Evolutionary conservation across 2,888 invertebrate species (phyloP), one percentile per base, ranked within the genome.

Genomic region (Drosophila meridionalis): DNA sequence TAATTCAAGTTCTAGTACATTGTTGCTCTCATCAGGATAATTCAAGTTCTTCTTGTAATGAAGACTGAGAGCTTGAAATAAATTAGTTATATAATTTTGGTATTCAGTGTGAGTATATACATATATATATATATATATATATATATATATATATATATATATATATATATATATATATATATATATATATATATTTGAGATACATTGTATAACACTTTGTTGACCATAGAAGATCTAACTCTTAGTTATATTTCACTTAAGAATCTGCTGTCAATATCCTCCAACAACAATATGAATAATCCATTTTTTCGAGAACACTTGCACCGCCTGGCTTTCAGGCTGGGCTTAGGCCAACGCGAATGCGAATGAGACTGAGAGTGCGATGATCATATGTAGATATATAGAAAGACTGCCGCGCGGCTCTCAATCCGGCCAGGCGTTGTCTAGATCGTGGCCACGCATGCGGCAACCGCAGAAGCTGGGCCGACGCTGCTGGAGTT

Each of bases 371-470:
- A 42, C 20, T 20, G 20, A n/a, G 7, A 20, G 20, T 20, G 64
- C 52, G 47, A 60, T 61, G 83, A 86, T 85, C 83, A 78, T 72
- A 52, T 52, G 50, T 52, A 86, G 79, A 80, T 78, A 85, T 50
- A 85, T 50, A 70, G 50, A 34, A 55, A 59, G 64, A 55, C 58
- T 45, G 59, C 40, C 68, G 61, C 62, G 45, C 47, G 69, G 59
- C 30, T 40, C 65, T 63, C 68, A 55, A 48, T 66, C 50, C 63
- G 74, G 78, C 61, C 71, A 71, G 74, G 79, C 76, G 85, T 87
- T 88, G 88, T 86, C 87, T 86, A 86, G 86, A 86, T 86, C 86
- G 74, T 76, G 66, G 83, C 88, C 86, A 87, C 85, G 85, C 85
- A 86, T 82, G 82, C 67, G 67, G 68, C 76, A 77, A 64, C 77